Conservation (phyloP, 1,140 invertebrate genomes). For the Scaptomyza graminum region DNA sequence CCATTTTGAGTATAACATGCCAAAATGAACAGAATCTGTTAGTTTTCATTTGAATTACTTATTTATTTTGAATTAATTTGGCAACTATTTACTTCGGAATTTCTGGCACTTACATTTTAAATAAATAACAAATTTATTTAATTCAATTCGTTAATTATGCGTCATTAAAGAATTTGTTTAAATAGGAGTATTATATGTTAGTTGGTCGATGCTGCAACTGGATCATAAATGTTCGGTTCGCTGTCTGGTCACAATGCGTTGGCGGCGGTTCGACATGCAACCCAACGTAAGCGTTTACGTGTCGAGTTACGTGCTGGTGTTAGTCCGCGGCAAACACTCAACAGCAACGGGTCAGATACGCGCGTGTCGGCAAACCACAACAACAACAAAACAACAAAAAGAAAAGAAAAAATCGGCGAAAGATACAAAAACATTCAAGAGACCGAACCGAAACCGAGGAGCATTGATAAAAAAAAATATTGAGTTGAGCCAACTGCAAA, state of each 20-base stretch:
- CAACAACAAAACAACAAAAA: slow-evolving; percentile 36
- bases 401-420: slow-evolving; percentile 25
- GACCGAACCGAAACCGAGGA: slow-evolving; percentile 55
- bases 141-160: not conserved
- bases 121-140: not conserved
- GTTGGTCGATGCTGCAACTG: too few species aligned
- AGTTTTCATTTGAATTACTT: not conserved
- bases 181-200: too few species aligned
- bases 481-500: slow-evolving; percentile 42
- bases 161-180: not conserved
- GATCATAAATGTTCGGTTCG: slow-evolving; percentile 28
- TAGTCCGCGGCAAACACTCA: slow-evolving; percentile 57
- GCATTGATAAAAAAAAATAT: slow-evolving; percentile 51
- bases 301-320: slow-evolving; percentile 34
- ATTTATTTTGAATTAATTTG: not conserved
- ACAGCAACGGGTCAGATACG: slow-evolving; percentile 63
- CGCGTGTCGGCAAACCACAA: slow-evolving; percentile 62
- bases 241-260: slow-evolving; percentile 27
- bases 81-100: not conserved
- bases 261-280: slow-evolving; percentile 49
- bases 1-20: too few species aligned
- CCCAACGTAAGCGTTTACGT: slow-evolving; percentile 48
- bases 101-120: not conserved
- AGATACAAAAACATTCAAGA: slow-evolving; percentile 50
- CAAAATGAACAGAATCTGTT: not conserved